Base-by-base conservation (phyloP, 2,113 vertebrate species). In the Datnioides undecimradiatus region DNA sequence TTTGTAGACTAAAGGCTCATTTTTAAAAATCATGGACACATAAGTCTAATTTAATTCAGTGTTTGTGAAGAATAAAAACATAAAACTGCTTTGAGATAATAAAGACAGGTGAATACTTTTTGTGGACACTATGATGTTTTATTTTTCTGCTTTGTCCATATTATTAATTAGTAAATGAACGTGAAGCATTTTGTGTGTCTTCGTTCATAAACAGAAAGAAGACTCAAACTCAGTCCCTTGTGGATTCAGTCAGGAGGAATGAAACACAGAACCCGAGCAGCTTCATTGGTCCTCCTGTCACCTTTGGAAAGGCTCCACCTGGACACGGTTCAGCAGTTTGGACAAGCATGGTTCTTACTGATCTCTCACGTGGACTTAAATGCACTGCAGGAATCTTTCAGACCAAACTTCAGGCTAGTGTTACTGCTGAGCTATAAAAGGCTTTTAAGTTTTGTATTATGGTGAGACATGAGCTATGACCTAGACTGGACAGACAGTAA, bases 261-360 rank as follows among this genome's bases (percentile, higher is more conserved):
- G 46, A 5, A 33, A 48, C 5, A 3, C 14, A 68, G 27, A 75
- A 5, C 38, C 38, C 29, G 31, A 60, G 63, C 1, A 7, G 11
- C 33, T 34, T 3, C 23, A 45, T 29, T 13, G 6, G 5, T 65
- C 33, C 23, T 57, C 31, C 55, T 46, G 64, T 36, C 36, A 45
- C 71, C 33, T 51, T 62, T 63, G 62, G 29, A 49, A 46, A 57
- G 45, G 43, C 23, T 52, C 43, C 29, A 52, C 31, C n/a, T 60
- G 66, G 69, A 77, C 8, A 68, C 27, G 9, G 58, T 41, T 73
- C 58, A 76, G 23, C 0, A 3, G 0, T 52, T 48, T 73, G 64
- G 59, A 84, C 76, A 78, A 58, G 60, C 41, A 45, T 19, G 23
- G 59, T 46, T 63, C 52, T 67, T 41, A 41, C 57, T 65, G n/a